Percentiles rank a stretch among this genome's conserved stretches.
Evolutionary conservation across 2,113 vertebrate genomes (phyloP).

Genomic region (Takifugu flavidus): DNA sequence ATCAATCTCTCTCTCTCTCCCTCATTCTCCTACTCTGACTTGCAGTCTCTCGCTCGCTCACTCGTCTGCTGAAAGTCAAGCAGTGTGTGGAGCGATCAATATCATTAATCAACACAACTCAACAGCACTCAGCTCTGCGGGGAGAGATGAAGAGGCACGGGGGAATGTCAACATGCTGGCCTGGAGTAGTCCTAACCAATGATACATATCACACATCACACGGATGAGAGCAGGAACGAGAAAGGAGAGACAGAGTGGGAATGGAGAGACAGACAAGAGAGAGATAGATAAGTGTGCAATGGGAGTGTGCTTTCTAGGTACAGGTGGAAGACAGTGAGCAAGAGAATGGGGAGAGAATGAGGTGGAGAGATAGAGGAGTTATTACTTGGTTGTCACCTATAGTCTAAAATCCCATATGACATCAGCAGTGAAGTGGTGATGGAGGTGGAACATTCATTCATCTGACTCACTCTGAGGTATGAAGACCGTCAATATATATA

Average conservation of each 20-base stretch:
- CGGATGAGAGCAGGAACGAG: slow-evolving; percentile 66
- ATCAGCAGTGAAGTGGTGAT: slow-evolving; percentile 68
- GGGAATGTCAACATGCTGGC: slow-evolving; percentile 74
- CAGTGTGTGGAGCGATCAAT: slow-evolving; percentile 71
- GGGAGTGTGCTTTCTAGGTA: slow-evolving; percentile 58
- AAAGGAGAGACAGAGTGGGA: slow-evolving; percentile 58
- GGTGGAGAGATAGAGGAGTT: slow-evolving; percentile 66
- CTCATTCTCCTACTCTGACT: slow-evolving; percentile 22
- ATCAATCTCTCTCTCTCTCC: slow-evolving; percentile 47
- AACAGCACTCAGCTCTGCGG: slow-evolving; percentile 71
- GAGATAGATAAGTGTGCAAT: slow-evolving; percentile 65
- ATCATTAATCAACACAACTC: slow-evolving; percentile 78
- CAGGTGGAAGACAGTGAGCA: slow-evolving; percentile 48
- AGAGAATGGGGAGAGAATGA: slow-evolving; percentile 41
- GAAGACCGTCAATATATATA: slow-evolving; percentile 61
- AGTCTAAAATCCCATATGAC: slow-evolving; percentile 73
- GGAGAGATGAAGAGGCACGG: slow-evolving; percentile 75
- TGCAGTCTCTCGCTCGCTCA: slow-evolving; percentile 39
- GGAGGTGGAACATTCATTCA: slow-evolving; percentile 65
- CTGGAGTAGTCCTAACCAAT: slow-evolving; percentile 74
- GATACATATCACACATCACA: slow-evolving; percentile 76
- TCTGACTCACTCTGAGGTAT: slow-evolving; percentile 63
- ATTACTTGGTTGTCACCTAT: slow-evolving; percentile 74
- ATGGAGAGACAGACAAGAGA: slow-evolving; percentile 53
- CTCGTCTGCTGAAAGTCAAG: slow-evolving; percentile 69